Conservation (phyloP, 2,113 vertebrate species). For the Columba janthina region DNA sequence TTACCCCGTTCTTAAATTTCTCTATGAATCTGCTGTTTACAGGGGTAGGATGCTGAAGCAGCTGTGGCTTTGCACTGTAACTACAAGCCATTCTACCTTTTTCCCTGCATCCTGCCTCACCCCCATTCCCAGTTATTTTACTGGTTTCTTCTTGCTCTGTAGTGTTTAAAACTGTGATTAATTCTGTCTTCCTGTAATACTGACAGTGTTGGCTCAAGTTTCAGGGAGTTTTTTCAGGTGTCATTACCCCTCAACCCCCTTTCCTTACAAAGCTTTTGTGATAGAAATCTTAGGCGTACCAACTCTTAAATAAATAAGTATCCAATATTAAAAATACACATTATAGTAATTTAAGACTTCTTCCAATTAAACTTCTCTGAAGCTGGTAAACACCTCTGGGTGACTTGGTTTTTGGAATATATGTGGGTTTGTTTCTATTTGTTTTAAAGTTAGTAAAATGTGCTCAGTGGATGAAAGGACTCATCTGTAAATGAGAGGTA, state of each 20-base stretch:
- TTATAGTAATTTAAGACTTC: not conserved
- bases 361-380: not conserved
- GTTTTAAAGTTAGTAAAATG: not conserved
- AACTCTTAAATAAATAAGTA: not conserved
- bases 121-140: not conserved
- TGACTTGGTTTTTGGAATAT: not conserved
- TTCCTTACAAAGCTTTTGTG: not conserved
- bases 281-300: not conserved
- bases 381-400: not conserved
- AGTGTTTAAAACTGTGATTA: not conserved
- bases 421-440: not conserved
- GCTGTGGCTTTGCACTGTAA: not conserved
- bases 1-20: not conserved
- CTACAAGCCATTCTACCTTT: not conserved
- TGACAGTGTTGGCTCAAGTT: not conserved
- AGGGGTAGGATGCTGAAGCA: not conserved
- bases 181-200: not conserved
- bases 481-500: not conserved
- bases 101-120: too few relatives aligned
- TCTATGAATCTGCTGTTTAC: not conserved
- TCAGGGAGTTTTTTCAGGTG: not conserved
- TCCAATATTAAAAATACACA: not conserved
- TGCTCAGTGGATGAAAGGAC: not conserved
- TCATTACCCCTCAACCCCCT: not conserved
- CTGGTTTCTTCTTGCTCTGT: not conserved